Percentiles rank a stretch among this genome's conserved stretches.
Conservation (phyloP, 2,113 vertebrate species). For the Myrmecobius fasciatus region DNA sequence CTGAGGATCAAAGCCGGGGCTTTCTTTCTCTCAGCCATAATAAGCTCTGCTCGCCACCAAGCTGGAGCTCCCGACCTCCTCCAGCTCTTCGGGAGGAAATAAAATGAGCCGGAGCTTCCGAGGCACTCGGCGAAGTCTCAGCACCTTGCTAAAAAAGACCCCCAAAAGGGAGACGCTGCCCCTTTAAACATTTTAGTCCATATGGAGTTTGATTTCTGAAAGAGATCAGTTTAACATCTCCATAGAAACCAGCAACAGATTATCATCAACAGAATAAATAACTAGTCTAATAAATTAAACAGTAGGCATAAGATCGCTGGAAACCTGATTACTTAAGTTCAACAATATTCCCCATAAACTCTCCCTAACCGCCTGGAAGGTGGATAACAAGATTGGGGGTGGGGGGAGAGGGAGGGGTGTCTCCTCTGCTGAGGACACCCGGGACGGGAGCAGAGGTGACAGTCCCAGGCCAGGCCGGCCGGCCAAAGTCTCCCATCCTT, state of each 20-base stretch:
- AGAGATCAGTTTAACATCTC: conserved; percentile 94
- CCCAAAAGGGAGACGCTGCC: conserved; percentile 77
- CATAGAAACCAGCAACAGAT: conserved; percentile 94
- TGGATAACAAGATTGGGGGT: conserved; percentile 70
- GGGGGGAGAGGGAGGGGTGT: conserved; percentile 15
- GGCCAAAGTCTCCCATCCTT: background rate
- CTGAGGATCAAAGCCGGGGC: conserved; percentile 85
- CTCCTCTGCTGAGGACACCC: conserved; percentile 20
- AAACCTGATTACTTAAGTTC: conserved; percentile 90
- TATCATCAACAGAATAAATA: conserved; percentile 95
- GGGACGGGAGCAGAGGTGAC: conserved; percentile 46
- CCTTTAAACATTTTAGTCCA: conserved; percentile 90
- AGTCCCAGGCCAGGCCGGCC: background rate
- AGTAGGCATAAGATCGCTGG: conserved; percentile 90
- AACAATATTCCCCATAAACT: conserved; percentile 88
- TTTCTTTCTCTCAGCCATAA: conserved; percentile 85
- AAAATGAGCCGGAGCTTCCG: conserved; percentile 75
- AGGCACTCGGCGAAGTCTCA: conserved; percentile 64
- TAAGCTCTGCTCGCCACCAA: conserved; percentile 85
- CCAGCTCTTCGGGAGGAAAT: conserved; percentile 80
- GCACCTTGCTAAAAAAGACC: background rate
- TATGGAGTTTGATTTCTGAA: conserved; percentile 93
- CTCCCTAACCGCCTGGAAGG: conserved; percentile 77
- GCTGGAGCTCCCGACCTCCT: conserved; percentile 80
- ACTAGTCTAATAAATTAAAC: conserved; percentile 94